A percentile compares a stretch with the other conserved stretches of the same genome.
Conservation (phyloP, 2,113 vertebrate genomes). For the Paralichthys olivaceus region DNA sequence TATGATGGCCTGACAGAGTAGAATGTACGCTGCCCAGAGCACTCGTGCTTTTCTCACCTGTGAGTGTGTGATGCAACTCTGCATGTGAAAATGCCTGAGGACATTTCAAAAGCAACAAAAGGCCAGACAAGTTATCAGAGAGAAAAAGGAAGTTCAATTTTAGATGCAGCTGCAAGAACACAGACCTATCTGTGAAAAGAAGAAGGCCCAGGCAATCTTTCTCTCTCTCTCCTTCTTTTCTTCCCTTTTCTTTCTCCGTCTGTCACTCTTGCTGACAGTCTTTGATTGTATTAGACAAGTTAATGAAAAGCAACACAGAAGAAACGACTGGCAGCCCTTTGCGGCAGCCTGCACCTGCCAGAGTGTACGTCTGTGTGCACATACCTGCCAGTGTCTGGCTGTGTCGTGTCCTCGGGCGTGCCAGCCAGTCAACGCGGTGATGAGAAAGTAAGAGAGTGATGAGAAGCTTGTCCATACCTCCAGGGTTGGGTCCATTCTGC, state of each 20-base stretch:
- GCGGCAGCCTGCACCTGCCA: constrained; percentile 69
- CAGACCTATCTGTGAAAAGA: constrained; percentile 46
- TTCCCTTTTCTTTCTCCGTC: constrained; percentile 48
- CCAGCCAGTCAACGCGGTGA: constrained; percentile 65
- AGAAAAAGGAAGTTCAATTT: constrained; percentile 66
- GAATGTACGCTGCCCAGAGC: constrained; percentile 57
- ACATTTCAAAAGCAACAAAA: constrained; percentile 46
- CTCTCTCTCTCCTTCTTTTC: constrained; percentile 16
- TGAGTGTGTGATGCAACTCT: constrained; percentile 11
- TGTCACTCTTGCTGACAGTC: constrained; percentile 72
- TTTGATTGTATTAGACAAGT: constrained; percentile 77
- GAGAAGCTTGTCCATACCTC: constrained; percentile 67
- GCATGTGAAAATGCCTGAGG: constrained; percentile 13
- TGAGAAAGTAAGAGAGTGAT: constrained; percentile 73
- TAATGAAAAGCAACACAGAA: constrained; percentile 77
- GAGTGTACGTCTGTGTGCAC: constrained; percentile 49
- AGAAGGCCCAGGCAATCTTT: constrained; percentile 7
- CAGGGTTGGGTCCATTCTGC: constrained; percentile 41
- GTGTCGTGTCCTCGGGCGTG: constrained; percentile 60
- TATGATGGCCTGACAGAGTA: constrained; percentile 63
- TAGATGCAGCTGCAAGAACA: constrained; percentile 43
- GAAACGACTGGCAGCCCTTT: constrained; percentile 54
- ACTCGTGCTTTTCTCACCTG: constrained; percentile 18
- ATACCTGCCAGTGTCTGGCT: constrained; percentile 65
- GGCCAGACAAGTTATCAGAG: constrained; percentile 50